Evolutionary conservation across 37 sponge, comb jelly and placozoan species (phyloP).

Genomic region (Spongilla lacustris): DNA sequence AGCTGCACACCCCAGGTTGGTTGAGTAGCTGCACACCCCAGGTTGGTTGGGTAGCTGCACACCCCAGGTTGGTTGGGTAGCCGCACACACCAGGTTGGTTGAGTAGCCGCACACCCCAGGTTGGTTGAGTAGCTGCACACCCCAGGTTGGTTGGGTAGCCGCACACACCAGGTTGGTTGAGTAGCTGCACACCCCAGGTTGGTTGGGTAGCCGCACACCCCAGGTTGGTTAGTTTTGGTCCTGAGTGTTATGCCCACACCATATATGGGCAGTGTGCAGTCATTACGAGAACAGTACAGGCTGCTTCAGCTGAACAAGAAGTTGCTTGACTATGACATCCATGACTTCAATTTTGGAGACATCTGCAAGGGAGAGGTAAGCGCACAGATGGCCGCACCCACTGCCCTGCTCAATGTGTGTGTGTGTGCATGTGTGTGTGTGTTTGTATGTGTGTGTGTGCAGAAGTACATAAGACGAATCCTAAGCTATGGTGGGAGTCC

Average conservation of each 20-base stretch:
- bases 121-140: no score
- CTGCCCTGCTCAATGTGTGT: constrained; percentile 5
- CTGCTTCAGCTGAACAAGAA: constrained; percentile 58
- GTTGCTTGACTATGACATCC: constrained; percentile 59
- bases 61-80: constrained; percentile 23
- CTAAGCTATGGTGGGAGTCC: background rate
- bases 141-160: constrained; percentile 24
- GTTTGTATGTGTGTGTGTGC: constrained; percentile 21
- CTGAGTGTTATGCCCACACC: background rate
- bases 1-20: constrained; percentile 34
- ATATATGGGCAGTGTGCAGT: background rate
- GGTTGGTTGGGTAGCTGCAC: background rate
- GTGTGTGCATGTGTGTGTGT: constrained; percentile 11
- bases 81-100: no score
- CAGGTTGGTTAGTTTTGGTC: background rate
- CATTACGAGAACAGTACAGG: constrained; percentile 51
- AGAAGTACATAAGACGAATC: constrained; percentile 45
- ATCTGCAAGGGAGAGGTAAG: constrained; percentile 30
- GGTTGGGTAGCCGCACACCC: background rate
- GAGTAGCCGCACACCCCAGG: background rate
- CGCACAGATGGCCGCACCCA: background rate
- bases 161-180: no score
- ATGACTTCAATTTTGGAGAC: constrained; percentile 56
- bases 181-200: constrained; percentile 16
- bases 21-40: no score